These are phyloP conservation scores for Spodoptera litura DNA, from an alignment of 1,140 invertebrate species.

Conservation along the genomic window DNA sequence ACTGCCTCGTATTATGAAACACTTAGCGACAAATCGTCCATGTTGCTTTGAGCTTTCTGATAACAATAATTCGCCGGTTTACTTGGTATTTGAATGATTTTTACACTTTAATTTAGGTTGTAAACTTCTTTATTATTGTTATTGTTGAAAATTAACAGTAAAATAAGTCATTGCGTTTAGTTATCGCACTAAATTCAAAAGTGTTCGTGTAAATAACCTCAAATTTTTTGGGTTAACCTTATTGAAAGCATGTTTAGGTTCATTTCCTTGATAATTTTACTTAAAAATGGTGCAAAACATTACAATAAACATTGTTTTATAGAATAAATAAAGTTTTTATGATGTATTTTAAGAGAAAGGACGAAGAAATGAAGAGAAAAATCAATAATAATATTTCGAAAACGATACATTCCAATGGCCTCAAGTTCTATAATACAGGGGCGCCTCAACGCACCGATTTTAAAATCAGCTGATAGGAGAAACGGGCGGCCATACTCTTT, in stretches of 20 bases:
- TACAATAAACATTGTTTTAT: not conserved
- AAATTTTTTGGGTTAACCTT: too few relatives aligned
- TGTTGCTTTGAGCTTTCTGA: not conserved
- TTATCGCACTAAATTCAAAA: too few relatives aligned
- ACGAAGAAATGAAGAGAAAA: not conserved
- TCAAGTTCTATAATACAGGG: constrained; percentile 61
- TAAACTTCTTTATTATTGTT: too few relatives aligned
- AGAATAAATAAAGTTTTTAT: not conserved
- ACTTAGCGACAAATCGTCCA: constrained; percentile 35
- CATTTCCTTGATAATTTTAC: too few relatives aligned
- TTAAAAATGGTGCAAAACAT: too few relatives aligned
- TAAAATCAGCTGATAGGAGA: constrained; percentile 69
- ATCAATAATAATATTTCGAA: constrained; percentile 3
- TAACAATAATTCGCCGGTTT: not conserved
- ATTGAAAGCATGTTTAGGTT: too few relatives aligned
- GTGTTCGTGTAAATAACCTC: too few relatives aligned
- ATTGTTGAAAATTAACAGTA: too few relatives aligned
- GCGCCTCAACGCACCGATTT: constrained; percentile 64
- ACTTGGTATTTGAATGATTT: too few relatives aligned
- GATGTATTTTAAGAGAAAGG: not conserved
- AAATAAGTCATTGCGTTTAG: too few relatives aligned
- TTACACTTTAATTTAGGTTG: not conserved
- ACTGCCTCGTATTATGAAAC: constrained; percentile 34
- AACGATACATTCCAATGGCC: not conserved
- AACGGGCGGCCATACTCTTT: constrained; percentile 56